Evolutionary conservation across 2,113 vertebrate genomes (phyloP).

Genomic region (Coreoperca whiteheadi): DNA sequence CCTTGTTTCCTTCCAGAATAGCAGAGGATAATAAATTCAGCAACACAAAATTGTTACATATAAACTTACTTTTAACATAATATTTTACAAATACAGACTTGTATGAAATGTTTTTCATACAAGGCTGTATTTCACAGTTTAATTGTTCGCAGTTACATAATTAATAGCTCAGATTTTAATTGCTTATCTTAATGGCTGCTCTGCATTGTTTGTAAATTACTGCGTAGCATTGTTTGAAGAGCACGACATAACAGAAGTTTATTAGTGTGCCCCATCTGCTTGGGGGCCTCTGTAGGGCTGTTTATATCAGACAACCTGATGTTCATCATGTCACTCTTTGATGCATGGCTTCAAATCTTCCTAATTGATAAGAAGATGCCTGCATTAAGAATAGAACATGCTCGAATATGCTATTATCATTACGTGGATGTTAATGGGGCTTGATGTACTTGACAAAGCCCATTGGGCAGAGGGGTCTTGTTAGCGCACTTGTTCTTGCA

Average conservation of each 20-base stretch:
- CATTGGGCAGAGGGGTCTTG: background rate
- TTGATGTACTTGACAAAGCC: constrained; percentile 8
- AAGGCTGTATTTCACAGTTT: background rate
- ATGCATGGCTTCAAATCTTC: constrained; percentile 34
- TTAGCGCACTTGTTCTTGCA: background rate
- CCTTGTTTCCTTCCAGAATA: background rate
- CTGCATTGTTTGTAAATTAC: constrained; percentile 45
- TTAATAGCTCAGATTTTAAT: constrained; percentile 51
- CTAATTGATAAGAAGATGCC: constrained; percentile 31
- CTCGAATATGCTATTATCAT: background rate
- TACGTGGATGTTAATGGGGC: constrained; percentile 16
- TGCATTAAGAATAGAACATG: constrained; percentile 10
- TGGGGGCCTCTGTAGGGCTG: constrained; percentile 25
- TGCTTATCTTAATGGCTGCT: constrained; percentile 30
- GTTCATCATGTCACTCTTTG: constrained; percentile 45
- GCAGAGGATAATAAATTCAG: background rate
- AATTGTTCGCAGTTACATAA: constrained; percentile 32
- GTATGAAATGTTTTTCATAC: background rate
- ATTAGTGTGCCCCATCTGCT: constrained; percentile 68
- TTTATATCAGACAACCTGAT: constrained; percentile 57
- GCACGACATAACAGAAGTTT: constrained; percentile 55
- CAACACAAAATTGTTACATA: background rate
- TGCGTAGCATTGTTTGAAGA: constrained; percentile 46
- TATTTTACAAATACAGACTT: background rate
- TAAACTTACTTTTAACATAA: background rate